These are phyloP conservation scores for Formica aserva DNA, from an alignment of 2,888 invertebrate species.

Conservation along the genomic window DNA sequence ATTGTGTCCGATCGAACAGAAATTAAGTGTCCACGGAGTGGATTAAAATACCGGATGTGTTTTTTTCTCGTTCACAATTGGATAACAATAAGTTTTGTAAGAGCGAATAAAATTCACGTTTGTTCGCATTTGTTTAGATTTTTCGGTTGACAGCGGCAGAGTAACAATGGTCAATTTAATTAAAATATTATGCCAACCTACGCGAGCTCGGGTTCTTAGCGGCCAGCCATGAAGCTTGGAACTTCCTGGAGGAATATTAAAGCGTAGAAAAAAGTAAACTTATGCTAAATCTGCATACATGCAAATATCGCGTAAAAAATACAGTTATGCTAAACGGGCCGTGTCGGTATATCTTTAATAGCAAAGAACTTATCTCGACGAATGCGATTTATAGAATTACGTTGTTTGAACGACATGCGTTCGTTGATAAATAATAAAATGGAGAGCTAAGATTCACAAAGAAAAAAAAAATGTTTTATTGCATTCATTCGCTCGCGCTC, in stretches of 20 bases:
- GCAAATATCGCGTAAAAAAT: slow-evolving; percentile 60
- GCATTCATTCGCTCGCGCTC: not conserved
- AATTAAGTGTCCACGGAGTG: not conserved
- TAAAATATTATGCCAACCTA: slow-evolving; percentile 42
- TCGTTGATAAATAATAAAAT: slow-evolving; percentile 5
- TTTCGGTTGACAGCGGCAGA: slow-evolving; percentile 20
- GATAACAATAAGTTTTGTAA: not conserved
- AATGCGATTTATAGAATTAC: slow-evolving; percentile 38
- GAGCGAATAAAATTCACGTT: slow-evolving; percentile 12
- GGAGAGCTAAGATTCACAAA: not conserved
- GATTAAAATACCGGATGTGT: not conserved
- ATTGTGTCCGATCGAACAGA: slow-evolving; percentile 4
- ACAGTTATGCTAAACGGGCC: slow-evolving; percentile 46
- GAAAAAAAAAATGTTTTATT: not conserved
- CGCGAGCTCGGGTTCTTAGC: slow-evolving; percentile 31
- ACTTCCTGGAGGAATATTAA: slow-evolving; percentile 49
- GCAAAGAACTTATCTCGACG: slow-evolving; percentile 56
- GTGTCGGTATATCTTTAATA: slow-evolving; percentile 57
- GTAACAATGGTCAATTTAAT: slow-evolving; percentile 37
- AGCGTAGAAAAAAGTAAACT: slow-evolving; percentile 53
- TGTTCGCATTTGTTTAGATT: slow-evolving; percentile 28
- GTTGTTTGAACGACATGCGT: not conserved
- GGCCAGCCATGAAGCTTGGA: slow-evolving; percentile 21
- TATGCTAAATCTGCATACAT: slow-evolving; percentile 45
- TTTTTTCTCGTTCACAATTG: slow-evolving; percentile 24